phyloP scores from a whole-genome alignment of 2,888 invertebrate species.

The Toxonevra muliebris region DNA sequence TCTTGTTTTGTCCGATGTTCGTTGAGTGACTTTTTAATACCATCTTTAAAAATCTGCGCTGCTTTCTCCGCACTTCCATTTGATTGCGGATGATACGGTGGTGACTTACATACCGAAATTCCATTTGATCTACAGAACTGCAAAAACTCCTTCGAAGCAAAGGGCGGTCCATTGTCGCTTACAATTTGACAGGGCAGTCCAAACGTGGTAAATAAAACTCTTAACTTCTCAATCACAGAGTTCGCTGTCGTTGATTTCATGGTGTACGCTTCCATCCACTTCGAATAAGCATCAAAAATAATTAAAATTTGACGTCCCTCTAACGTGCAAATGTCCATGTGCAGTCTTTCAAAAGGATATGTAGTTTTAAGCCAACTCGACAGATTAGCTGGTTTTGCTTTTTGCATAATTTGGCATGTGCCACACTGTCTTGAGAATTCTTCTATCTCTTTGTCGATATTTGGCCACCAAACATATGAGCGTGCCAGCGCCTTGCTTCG shows the following conservation, averaged over 20 bases:
- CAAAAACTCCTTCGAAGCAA: conserved; percentile 6
- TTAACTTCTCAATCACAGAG: conserved; percentile 12
- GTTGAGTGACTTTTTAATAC: too few relatives aligned
- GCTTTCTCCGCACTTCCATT: too few relatives aligned
- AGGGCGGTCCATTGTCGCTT: conserved; percentile 31
- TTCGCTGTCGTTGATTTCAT: conserved; percentile 19
- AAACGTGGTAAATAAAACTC: conserved; percentile 23
- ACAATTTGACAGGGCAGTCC: conserved; percentile 18
- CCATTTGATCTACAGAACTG: too few relatives aligned
- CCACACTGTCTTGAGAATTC: not conserved
- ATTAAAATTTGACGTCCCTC: conserved; percentile 1
- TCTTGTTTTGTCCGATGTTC: too few relatives aligned
- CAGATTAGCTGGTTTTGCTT: not conserved
- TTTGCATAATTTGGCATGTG: not conserved
- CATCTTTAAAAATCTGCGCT: too few relatives aligned
- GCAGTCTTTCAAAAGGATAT: conserved; percentile 24
- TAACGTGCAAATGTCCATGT: conserved; percentile 30
- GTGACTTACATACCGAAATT: too few relatives aligned
- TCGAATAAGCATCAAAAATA: conserved; percentile 17
- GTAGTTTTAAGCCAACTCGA: conserved; percentile 7
- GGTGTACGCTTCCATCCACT: conserved; percentile 24
- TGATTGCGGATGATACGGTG: too few relatives aligned
- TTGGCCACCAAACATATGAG: not conserved
- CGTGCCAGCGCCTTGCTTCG: conserved; percentile 13
- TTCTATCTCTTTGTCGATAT: too few relatives aligned